phyloP scores from a whole-genome alignment of 1,140 invertebrate genomes.

The Trichonephila clavata region DNA sequence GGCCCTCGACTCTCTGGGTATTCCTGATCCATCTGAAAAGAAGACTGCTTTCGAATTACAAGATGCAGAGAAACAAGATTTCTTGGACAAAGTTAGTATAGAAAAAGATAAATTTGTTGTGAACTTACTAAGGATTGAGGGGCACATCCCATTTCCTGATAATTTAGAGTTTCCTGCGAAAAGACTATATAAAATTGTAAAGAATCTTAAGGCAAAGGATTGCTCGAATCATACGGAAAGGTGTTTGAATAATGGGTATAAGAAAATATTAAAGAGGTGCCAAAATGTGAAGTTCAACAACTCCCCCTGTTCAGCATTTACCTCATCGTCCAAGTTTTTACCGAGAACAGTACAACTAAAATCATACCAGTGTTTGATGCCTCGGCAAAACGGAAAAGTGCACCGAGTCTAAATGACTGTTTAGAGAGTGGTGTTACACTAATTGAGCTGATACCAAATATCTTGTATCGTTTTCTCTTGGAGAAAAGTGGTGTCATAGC shows the following conservation, averaged over 20 bases:
- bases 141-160: conserved; percentile 76
- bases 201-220: neutral
- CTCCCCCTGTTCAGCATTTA: conserved; percentile 77
- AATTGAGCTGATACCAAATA: conserved; percentile 19
- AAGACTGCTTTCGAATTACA: neutral
- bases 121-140: conserved; percentile 79
- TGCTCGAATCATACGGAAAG: conserved; percentile 78
- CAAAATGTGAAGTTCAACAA: conserved; percentile 52
- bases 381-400: conserved; percentile 38
- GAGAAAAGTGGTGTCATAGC: conserved; percentile 49
- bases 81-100: neutral
- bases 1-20: neutral
- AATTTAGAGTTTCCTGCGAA: conserved; percentile 78
- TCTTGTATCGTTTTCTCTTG: neutral
- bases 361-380: conserved; percentile 69
- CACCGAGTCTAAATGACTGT: conserved; percentile 47
- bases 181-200: conserved; percentile 74
- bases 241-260: conserved; percentile 77
- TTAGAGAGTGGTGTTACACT: conserved; percentile 46
- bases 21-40: neutral
- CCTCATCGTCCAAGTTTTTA: conserved; percentile 77
- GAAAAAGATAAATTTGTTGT: conserved; percentile 28
- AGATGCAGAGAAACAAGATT: conserved; percentile 34
- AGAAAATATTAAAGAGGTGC: neutral
- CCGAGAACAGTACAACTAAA: conserved; percentile 54